Percentiles rank a stretch among this genome's conserved stretches.
These are phyloP conservation scores for Trochalopteron elliotii DNA, from an alignment of 2,113 vertebrate genomes.

Conservation along the genomic window DNA sequence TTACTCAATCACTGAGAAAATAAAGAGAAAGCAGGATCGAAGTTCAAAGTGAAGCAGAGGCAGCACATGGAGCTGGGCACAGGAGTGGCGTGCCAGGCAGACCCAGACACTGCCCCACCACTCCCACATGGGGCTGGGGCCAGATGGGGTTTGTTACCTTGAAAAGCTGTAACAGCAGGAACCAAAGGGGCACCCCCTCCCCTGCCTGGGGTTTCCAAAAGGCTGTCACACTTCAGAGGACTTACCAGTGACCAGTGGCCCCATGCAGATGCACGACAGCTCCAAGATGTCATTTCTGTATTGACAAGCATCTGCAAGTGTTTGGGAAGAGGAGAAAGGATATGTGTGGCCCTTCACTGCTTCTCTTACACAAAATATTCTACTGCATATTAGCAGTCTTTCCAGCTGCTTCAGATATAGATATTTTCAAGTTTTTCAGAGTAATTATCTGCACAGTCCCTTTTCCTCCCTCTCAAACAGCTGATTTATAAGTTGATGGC, in stretches of 20 bases:
- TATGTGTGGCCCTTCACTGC: background rate
- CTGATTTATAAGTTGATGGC: conserved; percentile 45
- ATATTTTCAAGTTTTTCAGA: conserved; percentile 1
- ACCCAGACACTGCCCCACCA: background rate
- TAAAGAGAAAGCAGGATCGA: background rate
- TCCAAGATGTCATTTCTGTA: background rate
- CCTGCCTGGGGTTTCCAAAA: background rate
- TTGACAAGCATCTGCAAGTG: background rate
- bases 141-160: background rate
- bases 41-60: background rate
- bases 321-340: background rate
- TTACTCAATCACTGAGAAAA: conserved; percentile 42
- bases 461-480: background rate
- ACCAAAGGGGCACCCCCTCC: background rate
- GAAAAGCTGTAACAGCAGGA: background rate
- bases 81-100: background rate
- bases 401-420: conserved; percentile 11
- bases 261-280: fast-evolving
- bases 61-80: background rate
- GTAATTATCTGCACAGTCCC: conserved; percentile 6
- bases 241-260: background rate
- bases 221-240: background rate
- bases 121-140: background rate
- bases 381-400: conserved; percentile 3
- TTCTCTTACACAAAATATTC: background rate